Evolutionary conservation across 2,888 invertebrate species (phyloP), one percentile per base, ranked within the genome.

Genomic region (Cantharis rufa): DNA sequence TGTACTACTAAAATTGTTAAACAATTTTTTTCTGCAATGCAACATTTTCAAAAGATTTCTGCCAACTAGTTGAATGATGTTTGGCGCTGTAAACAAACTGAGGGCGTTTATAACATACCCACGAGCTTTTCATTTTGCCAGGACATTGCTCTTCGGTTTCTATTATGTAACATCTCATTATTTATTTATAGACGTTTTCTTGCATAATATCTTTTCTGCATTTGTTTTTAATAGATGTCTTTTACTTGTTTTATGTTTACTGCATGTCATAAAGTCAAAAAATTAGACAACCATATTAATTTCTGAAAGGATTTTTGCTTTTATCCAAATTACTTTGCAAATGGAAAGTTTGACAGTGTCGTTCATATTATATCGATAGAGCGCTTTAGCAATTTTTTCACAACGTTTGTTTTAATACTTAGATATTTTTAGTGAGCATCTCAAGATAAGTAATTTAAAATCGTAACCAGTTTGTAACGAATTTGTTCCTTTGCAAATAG

Each of bases 71-170:
- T 74, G 74, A 70, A 70, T 24, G 74, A 69, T 69, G 62, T 73
- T 70, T 62, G 62, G 64, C 69, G 48, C 64, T 63, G 74, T 69
- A 74, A 48, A 63, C 24, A 70, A 70, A 70, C 63, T 69, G 73
- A 70, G 74, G 70, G 70, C 74, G 70, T 69, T 66, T 64, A 69
- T 66, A 28, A 15, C 62, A 63, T 48, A 74, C 74, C 64, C 74
- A 66, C 64, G 69, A 32, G n/a, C 70, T 64, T 70, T 69, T 70
- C 15, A 70, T 18, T 74, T 74, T 15, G 64, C 24, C 48, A 74
- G 74, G 74, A 70, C 74, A 15, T 74, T 74, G 74, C 74, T 74
- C 74, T 64, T 70, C 32, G 70, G 69, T 70, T 74, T 70, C 28
- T 16, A 73, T 73, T 62, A 73, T 74, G 70, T 66, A 74, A 70